Conservation (phyloP, 2,113 vertebrate species). For the Eudyptes chrysolophus region DNA sequence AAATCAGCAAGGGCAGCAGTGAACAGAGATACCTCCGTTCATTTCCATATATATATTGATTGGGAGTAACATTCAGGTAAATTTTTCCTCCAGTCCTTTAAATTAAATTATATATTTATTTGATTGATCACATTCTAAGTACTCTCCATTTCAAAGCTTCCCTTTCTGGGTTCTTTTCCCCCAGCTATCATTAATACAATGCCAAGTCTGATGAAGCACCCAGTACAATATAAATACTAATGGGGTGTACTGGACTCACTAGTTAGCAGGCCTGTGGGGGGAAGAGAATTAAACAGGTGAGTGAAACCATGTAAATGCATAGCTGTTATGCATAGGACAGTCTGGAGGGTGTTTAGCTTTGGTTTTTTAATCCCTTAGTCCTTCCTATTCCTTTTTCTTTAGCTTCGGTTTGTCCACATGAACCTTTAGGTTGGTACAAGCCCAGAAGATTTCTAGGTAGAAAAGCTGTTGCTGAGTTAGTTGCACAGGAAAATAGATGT, state of each 20-base stretch:
- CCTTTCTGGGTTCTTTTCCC: background rate
- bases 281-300: background rate
- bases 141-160: conserved; percentile 12
- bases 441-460: background rate
- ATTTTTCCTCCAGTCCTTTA: background rate
- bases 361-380: background rate
- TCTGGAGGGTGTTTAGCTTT: background rate
- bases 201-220: conserved; percentile 24
- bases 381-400: background rate
- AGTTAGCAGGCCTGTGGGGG: background rate
- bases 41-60: background rate
- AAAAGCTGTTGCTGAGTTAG: background rate
- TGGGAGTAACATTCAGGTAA: background rate
- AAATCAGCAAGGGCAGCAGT: background rate
- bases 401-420: background rate
- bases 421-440: background rate
- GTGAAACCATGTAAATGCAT: background rate
- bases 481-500: background rate
- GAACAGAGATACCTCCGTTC: background rate
- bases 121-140: background rate
- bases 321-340: background rate
- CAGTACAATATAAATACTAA: conserved; percentile 29
- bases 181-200: conserved; percentile 19
- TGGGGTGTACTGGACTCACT: background rate
- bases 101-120: conserved; percentile 18